Base-by-base conservation (phyloP, 1,140 invertebrate genomes). In the Musca vetustissima region DNA sequence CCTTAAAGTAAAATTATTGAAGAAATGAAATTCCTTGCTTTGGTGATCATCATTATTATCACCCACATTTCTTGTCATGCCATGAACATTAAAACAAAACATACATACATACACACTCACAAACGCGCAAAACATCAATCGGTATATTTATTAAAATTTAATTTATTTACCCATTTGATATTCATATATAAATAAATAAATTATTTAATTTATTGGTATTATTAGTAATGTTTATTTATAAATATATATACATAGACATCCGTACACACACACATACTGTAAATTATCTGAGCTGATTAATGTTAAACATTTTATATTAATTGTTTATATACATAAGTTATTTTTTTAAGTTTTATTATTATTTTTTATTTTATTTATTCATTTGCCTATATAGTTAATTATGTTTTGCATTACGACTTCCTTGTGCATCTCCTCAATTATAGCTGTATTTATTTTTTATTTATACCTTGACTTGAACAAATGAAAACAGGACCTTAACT, bases 351-450 rank as follows among this genome's bases (percentile, higher is more conserved):
- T 43, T 57, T n/a, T 61, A 24, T 19, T 59, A 43, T 61, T 55
- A 55, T 2, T 13, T 55, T 55, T 14, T 55, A 7, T 55, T 24
- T 25, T 24, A 61, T n/a, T 61, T 61, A 61, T 61, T 61, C 17
- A 61, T 36, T 61, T 61, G 28, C n/a, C 36, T 61, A n/a, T n/a
- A n/a, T n/a, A n/a, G n/a, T 43, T 61, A 61, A n/a, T 61, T 61
- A 61, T 36, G 15, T 28, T 43, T 43, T 43, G 1, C 1, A 11
- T n/a, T n/a, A n/a, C n/a, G n/a, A n/a, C n/a, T 43, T 43, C 36
- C 6, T 2, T 43, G 36, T 43, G 11, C 36, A 43, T 43, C 36
- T 43, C 36, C 36, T 11, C 36, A n/a, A n/a, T 13, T 11, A 43
- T 43, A 43, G 13, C 36, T 2, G 1, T 43, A 28, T 43, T 43